phyloP scores from a whole-genome alignment of 2,888 invertebrate genomes.

The Glaucopsyche alexis region DNA sequence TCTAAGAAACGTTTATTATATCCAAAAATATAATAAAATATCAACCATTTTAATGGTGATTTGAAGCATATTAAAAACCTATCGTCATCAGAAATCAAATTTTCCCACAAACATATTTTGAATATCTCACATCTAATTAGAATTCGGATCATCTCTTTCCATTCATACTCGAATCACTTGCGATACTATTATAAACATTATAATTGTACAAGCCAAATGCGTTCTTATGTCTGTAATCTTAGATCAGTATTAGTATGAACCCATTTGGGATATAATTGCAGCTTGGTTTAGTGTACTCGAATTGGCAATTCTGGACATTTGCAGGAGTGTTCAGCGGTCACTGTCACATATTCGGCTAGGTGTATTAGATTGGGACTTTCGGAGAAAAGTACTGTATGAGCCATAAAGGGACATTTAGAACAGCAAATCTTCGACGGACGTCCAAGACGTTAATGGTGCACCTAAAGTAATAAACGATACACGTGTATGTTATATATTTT shows the following conservation, averaged over 20 bases:
- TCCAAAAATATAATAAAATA: too few relatives aligned
- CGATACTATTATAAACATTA: neutral
- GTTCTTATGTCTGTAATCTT: too few relatives aligned
- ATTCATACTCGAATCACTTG: constrained; percentile 6
- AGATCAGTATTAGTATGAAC: neutral
- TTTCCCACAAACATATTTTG: constrained; percentile 16
- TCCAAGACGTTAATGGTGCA: neutral
- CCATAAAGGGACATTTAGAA: neutral
- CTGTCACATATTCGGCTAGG: neutral
- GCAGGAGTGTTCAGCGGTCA: neutral
- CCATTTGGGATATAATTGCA: neutral
- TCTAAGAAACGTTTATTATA: too few relatives aligned
- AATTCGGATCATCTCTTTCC: constrained; percentile 21
- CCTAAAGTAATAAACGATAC: neutral
- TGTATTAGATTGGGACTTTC: neutral
- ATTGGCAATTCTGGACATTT: neutral
- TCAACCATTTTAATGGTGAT: too few relatives aligned
- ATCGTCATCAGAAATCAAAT: constrained; percentile 5
- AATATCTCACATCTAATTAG: constrained; percentile 7
- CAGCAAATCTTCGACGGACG: neutral
- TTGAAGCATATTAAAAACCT: neutral
- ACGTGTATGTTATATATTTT: neutral
- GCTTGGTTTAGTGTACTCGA: neutral
- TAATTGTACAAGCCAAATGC: neutral
- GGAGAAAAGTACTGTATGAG: constrained; percentile 10